These are phyloP conservation scores for Drosophila melanica DNA, from an alignment of 1,140 invertebrate genomes.

Conservation along the genomic window DNA sequence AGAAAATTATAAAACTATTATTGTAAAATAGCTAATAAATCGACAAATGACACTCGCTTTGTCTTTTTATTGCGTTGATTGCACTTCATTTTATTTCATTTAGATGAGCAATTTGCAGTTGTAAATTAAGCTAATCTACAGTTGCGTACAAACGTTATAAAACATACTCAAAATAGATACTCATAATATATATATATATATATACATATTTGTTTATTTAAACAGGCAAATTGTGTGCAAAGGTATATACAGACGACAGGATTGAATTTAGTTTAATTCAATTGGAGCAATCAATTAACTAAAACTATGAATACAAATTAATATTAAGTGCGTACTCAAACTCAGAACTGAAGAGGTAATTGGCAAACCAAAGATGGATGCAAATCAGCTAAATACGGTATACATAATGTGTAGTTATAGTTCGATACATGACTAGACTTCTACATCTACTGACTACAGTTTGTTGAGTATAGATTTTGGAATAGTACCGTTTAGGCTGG, in stretches of 20 bases:
- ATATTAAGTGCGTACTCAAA: constrained; percentile 46
- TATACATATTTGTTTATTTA: constrained; percentile 5
- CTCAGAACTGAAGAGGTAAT: constrained; percentile 50
- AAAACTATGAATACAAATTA: constrained; percentile 64
- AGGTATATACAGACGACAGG: constrained; percentile 32
- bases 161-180: constrained; percentile 11
- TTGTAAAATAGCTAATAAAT: constrained; percentile 17
- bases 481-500: constrained; percentile 84
- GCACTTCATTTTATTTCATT: constrained; percentile 14
- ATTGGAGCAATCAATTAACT: constrained; percentile 64
- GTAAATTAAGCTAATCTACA: constrained; percentile 50
- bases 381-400: constrained; percentile 29
- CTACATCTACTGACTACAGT: constrained; percentile 53
- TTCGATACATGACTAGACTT: constrained; percentile 43
- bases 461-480: constrained; percentile 83
- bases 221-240: constrained; percentile 6
- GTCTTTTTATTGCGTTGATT: constrained; percentile 59
- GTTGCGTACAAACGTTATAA: constrained; percentile 13
- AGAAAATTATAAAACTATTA: constrained; percentile 36
- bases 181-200: neutral
- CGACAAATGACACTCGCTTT: constrained; percentile 4
- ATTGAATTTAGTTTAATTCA: constrained; percentile 30
- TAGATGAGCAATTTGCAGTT: neutral
- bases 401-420: constrained; percentile 5
- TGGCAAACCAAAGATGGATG: constrained; percentile 47